phyloP scores from a whole-genome alignment of 92 coral and sea anemone genomes.

The Parazoanthus swiftii region DNA sequence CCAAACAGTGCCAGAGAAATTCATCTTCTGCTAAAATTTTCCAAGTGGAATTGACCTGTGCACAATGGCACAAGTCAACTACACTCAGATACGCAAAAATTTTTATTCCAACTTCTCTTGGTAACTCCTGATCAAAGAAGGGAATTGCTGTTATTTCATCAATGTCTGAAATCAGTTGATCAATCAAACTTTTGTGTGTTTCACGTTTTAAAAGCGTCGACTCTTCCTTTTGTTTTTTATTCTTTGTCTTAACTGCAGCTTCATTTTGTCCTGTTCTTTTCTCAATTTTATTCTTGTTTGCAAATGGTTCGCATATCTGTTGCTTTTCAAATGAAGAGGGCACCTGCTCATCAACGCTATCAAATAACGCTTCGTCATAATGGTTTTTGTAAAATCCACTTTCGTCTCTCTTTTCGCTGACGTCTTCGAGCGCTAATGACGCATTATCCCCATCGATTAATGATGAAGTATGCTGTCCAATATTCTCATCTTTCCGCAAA shows the following conservation, averaged over 20 bases:
- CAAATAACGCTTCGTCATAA: background rate
- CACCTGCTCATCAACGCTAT: background rate
- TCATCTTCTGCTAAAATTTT: slow-evolving; percentile 82
- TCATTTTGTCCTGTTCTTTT: slow-evolving; percentile 15
- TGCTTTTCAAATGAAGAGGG: background rate
- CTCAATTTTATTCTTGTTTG: background rate
- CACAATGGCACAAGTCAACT: slow-evolving; percentile 77
- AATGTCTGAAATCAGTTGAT: slow-evolving; percentile 87
- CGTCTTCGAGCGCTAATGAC: slow-evolving; percentile 3
- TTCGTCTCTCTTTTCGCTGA: background rate
- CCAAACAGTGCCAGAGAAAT: slow-evolving; percentile 75
- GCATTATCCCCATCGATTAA: background rate
- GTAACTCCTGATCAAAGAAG: slow-evolving; percentile 85
- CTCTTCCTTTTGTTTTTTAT: slow-evolving; percentile 17
- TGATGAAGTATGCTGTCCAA: background rate
- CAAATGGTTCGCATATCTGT: background rate
- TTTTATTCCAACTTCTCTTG: slow-evolving; percentile 85
- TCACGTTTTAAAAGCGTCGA: background rate
- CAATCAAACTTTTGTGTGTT: slow-evolving; percentile 56
- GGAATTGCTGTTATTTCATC: slow-evolving; percentile 87
- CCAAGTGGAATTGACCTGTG: slow-evolving; percentile 86
- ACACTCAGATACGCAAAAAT: slow-evolving; percentile 67
- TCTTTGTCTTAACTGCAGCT: background rate
- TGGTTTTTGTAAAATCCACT: background rate
- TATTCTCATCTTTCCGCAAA: slow-evolving; percentile 5